A percentile compares a stretch with the other conserved stretches of the same genome.
Conservation (phyloP, 1,140 invertebrate species). For the Drosophila mayri region DNA sequence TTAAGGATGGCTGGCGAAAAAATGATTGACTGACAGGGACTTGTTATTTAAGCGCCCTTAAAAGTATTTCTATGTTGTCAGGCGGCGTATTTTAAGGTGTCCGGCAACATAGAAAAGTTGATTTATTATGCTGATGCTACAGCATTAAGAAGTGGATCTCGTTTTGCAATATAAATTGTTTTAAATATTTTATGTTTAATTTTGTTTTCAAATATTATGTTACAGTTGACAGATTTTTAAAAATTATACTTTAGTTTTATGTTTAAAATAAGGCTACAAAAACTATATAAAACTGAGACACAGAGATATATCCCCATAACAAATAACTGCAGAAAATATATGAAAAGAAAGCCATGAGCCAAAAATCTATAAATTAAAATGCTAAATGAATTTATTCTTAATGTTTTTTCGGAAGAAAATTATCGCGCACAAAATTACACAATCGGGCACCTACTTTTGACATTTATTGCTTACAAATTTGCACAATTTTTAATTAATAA, state of each 20-base stretch:
- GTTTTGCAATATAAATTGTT: too few relatives aligned
- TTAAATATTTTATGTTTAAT: too few relatives aligned
- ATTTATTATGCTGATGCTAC: constrained; percentile 1
- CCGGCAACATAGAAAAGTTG: neutral
- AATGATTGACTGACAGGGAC: constrained; percentile 3
- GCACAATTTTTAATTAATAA: neutral
- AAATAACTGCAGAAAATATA: neutral
- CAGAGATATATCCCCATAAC: too few relatives aligned
- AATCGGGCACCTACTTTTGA: neutral
- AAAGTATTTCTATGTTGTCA: constrained; percentile 7
- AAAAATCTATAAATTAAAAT: constrained; percentile 8
- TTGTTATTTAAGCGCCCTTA: neutral
- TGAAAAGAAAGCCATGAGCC: neutral
- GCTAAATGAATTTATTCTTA: too few relatives aligned
- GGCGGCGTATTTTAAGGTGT: neutral
- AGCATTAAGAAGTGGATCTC: too few relatives aligned
- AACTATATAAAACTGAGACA: too few relatives aligned
- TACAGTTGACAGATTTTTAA: too few relatives aligned
- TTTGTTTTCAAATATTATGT: too few relatives aligned
- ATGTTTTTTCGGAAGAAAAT: neutral
- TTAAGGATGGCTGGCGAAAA: neutral
- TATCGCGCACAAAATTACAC: neutral
- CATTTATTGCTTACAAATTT: constrained; percentile 5
- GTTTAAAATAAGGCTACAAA: too few relatives aligned
- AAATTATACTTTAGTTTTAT: too few relatives aligned